Base-by-base conservation (phyloP, 2,797 vertebrate genomes). In the Balearica regulorum region DNA sequence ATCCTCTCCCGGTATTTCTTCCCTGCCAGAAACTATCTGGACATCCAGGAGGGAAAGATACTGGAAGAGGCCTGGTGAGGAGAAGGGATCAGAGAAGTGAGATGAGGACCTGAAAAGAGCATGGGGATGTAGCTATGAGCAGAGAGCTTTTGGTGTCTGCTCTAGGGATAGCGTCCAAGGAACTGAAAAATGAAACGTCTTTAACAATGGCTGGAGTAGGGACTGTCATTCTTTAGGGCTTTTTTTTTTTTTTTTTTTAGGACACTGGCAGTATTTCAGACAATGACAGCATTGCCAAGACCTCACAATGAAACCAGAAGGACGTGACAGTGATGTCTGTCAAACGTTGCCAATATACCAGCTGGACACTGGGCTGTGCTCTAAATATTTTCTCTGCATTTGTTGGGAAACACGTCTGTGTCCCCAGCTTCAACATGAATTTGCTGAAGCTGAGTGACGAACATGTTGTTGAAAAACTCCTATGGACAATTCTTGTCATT, bases 351-450 rank as follows among this genome's bases (percentile, higher is more conserved):
- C n/a, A 71, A 41, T 71, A 39, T 48, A 71, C 12, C 72, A 75
- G 41, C 28, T 78, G 76, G 78, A 68, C 61, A 58, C 19, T 57
- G 71, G 26, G 20, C 57, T 91, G 13, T 16, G 8, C 12, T 49
- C 25, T 69, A 53, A 94, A 78, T 80, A 78, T 57, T 81, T 91
- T 57, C 70, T 73, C 49, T 83, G 44, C 11, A 12, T 92, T 91
- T 83, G 39, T 75, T 8, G 3, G 21, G 37, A 64, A 83, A 80
- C 11, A 41, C 0, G 2, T 26, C 6, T 4, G 0, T 49, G 48
- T 49, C 8, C 8, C 3, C 11, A 9, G 16, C 31, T 80, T 71
- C 82, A 70, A 55, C 5, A 9, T 7, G 28, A 60, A 48, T 83
- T 94, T 75, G 8, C 44, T 53, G 31, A 88, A 95, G 46, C 29